Evolutionary conservation across 2,888 invertebrate species (phyloP), one percentile per base, ranked within the genome.

Genomic region (Liodrosophila aerea): DNA sequence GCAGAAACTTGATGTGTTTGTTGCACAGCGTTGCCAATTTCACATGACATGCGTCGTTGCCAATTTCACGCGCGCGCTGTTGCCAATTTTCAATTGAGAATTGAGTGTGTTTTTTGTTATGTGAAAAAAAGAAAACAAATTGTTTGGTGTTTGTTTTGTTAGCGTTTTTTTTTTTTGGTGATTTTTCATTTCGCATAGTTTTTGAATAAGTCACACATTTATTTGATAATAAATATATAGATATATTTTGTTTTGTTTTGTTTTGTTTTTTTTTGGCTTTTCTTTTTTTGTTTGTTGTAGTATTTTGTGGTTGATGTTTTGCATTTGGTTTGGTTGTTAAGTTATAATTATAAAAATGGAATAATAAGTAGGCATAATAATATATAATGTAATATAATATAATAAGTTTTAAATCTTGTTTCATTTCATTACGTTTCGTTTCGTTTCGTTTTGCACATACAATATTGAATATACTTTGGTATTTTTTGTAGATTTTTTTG

Each of bases 291-390:
- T 40, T 57, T 45, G 15, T 31, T 50, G 29, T 37, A 18, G n/a
- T 61, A 49, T 57, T 57, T 47, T 40, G 16, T 47, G 11, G 33
- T 59, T 56, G 53, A 43, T 58, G 47, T 69, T 68, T 62, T 60
- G 64, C 47, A 39, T 61, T 64, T 70, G 60, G 53, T 66, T 70
- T 70, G 66, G 71, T 73, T 69, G 44, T 57, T 80, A 80, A 84
- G 82, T 80, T 80, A 65, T 85, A 85, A 85, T 78, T 81, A 82
- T 84, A 83, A 78, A 77, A 85, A 85, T 83, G 78, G 84, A 83
- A 82, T 82, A 82, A 82, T 78, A 78, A 78, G 69, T 78, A 78
- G 78, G 78, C 83, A 76, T 78, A 78, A 78, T 78, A 78, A 82
- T 69, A 69, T 77, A 64, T 78, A 78, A 78, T 82, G 56, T 67